Conservation (phyloP, 2,113 vertebrate species). For the Nothoprocta perdicaria region DNA sequence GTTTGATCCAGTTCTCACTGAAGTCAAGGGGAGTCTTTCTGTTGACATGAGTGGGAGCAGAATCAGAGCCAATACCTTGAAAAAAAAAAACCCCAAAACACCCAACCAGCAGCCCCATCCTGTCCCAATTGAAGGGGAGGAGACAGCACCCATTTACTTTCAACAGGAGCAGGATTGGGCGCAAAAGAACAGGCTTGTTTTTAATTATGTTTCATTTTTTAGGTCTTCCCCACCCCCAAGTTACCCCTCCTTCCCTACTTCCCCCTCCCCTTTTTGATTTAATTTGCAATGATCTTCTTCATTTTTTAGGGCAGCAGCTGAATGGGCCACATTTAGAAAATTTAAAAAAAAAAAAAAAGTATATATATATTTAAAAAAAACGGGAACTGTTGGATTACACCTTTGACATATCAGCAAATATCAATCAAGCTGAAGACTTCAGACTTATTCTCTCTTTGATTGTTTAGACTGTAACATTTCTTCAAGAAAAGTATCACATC, state of each 20-base stretch:
- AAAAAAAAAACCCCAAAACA: slow-evolving; percentile 22
- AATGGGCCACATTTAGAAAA: slow-evolving; percentile 88
- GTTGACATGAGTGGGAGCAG: slow-evolving; percentile 54
- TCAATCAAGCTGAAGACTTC: slow-evolving; percentile 86
- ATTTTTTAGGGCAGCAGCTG: slow-evolving; percentile 89
- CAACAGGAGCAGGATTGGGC: slow-evolving; percentile 67
- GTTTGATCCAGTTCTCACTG: slow-evolving; percentile 59
- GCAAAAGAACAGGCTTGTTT: slow-evolving; percentile 60
- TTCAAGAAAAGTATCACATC: slow-evolving; percentile 84
- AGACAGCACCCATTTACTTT: slow-evolving; percentile 54
- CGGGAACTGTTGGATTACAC: slow-evolving; percentile 85
- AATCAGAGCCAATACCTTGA: slow-evolving; percentile 50
- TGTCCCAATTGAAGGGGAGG: slow-evolving; percentile 61
- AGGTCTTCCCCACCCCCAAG: slow-evolving; percentile 52
- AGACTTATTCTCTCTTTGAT: slow-evolving; percentile 83
- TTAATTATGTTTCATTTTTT: slow-evolving; percentile 50
- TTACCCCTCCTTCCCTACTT: slow-evolving; percentile 9
- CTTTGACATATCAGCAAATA: slow-evolving; percentile 88
- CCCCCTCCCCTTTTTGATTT: slow-evolving; percentile 66
- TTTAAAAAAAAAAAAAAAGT: slow-evolving; percentile 64
- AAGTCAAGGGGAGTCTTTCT: slow-evolving; percentile 60
- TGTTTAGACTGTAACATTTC: slow-evolving; percentile 86
- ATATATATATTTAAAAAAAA: slow-evolving; percentile 79
- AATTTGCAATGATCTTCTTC: slow-evolving; percentile 80
- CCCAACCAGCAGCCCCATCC: slow-evolving; percentile 46